Evolutionary conservation across 2,113 vertebrate species (phyloP).

Genomic region (Callipepla californica): DNA sequence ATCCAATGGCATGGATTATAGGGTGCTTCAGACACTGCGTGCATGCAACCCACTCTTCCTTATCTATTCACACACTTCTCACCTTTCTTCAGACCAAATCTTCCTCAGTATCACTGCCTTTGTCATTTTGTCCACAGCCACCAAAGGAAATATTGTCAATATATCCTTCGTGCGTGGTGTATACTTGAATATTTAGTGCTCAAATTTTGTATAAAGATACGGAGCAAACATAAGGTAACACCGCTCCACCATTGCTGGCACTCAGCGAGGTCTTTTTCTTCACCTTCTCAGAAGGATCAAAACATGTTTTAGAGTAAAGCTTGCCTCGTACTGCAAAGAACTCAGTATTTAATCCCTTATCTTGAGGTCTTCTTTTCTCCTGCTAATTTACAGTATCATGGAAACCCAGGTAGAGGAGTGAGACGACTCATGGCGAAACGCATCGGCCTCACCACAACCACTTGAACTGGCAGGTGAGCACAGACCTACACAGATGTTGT

Average conservation of each 20-base stretch:
- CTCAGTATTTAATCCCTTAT: neutral
- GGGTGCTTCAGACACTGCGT: neutral
- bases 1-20: fast-evolving
- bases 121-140: neutral
- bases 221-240: neutral
- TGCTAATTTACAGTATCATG: neutral
- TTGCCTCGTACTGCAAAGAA: neutral
- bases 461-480: neutral
- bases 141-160: neutral
- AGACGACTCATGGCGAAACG: fast-evolving
- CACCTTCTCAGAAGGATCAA: neutral
- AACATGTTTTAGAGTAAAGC: neutral
- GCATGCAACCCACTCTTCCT: fast-evolving
- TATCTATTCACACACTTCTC: neutral
- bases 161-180: fast-evolving
- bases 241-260: neutral
- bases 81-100: neutral
- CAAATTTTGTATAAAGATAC: fast-evolving
- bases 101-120: fast-evolving
- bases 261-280: neutral
- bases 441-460: neutral
- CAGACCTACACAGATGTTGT: fast-evolving
- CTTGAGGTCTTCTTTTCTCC: neutral
- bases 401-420: neutral
- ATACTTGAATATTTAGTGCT: neutral